Evolutionary conservation across 2,113 vertebrate genomes (phyloP).

Genomic region (Vulpes ferrilata): DNA sequence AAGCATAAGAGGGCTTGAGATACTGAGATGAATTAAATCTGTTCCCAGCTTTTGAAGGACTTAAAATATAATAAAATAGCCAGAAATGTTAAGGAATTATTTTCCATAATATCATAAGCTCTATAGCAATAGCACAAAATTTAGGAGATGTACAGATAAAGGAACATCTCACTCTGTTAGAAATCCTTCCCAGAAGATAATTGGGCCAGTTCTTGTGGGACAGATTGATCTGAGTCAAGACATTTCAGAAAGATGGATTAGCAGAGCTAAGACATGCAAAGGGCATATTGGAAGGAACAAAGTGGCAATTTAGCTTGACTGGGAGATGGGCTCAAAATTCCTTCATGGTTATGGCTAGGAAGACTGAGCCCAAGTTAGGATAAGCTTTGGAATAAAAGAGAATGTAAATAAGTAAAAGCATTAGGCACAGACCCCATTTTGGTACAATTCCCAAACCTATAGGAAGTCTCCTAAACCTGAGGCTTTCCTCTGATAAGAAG

Average conservation of each 20-base stretch:
- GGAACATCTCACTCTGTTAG: not conserved
- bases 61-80: not conserved
- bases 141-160: not conserved
- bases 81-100: not conserved
- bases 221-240: not conserved
- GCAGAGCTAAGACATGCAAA: not conserved
- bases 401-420: not conserved
- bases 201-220: not conserved
- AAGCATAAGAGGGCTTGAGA: not conserved
- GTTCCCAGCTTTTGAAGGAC: not conserved
- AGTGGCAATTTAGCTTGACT: not conserved
- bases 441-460: not conserved
- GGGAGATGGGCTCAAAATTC: not conserved
- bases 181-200: not conserved
- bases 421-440: not conserved
- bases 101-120: not conserved
- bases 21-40: slow-evolving; percentile 3
- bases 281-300: too few relatives aligned
- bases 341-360: not conserved
- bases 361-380: not conserved
- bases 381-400: not conserved
- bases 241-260: too few relatives aligned
- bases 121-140: not conserved
- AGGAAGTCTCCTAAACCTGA: not conserved
- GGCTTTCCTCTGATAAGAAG: not conserved